These are phyloP conservation scores for Campoletis raptor DNA, from an alignment of 2,888 invertebrate species.

Conservation along the genomic window DNA sequence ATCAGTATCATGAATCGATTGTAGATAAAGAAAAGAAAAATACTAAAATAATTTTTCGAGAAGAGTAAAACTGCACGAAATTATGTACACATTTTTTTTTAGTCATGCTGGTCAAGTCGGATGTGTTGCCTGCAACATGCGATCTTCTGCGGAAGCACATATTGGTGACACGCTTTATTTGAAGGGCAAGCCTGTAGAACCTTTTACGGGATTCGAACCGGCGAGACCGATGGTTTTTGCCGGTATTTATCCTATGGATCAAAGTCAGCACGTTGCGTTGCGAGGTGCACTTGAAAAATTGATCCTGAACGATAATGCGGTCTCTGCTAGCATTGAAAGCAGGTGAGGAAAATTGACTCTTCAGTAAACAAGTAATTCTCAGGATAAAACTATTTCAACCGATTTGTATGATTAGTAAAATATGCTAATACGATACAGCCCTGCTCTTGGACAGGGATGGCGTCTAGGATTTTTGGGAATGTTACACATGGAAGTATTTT, in stretches of 20 bases:
- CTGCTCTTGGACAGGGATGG: constrained; percentile 96
- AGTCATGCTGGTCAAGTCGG: constrained; percentile 97
- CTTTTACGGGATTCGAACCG: constrained; percentile 88
- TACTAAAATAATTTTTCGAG: background rate
- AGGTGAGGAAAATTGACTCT: constrained; percentile 86
- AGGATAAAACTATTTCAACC: background rate
- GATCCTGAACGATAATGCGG: constrained; percentile 97
- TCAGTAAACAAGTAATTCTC: too few species aligned
- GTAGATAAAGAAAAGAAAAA: background rate
- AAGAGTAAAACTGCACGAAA: background rate
- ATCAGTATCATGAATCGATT: background rate
- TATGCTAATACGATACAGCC: constrained; percentile 85
- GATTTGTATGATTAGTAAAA: constrained; percentile 34
- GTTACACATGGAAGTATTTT: constrained; percentile 95
- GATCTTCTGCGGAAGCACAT: constrained; percentile 89
- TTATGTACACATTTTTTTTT: background rate
- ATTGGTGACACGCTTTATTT: constrained; percentile 92
- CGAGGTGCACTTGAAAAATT: constrained; percentile 95
- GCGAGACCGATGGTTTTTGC: constrained; percentile 94
- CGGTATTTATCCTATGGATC: constrained; percentile 96
- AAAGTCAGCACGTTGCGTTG: constrained; percentile 91
- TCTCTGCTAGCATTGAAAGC: constrained; percentile 92
- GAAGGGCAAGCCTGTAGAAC: constrained; percentile 86
- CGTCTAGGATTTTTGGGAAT: constrained; percentile 94
- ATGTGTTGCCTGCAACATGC: constrained; percentile 93